Evolutionary conservation across 1,140 invertebrate species (phyloP).

Genomic region (Tetraneura akinire): DNA sequence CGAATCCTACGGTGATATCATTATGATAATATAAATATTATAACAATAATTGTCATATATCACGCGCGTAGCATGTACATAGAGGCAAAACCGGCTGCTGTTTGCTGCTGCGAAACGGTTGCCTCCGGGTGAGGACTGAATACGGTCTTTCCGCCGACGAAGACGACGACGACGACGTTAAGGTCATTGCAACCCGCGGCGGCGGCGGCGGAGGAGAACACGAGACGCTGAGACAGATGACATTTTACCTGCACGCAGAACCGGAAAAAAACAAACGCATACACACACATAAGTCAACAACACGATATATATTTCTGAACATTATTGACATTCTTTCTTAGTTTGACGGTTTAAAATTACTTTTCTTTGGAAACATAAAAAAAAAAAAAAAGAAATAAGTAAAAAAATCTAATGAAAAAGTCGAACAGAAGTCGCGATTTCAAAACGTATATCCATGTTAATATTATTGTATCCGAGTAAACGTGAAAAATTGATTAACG

Average conservation of each 20-base stretch:
- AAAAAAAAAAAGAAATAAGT: background rate
- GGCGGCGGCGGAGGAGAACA: background rate
- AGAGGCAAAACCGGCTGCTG: constrained; percentile 25
- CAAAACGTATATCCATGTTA: too few relatives aligned
- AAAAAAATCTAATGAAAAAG: background rate
- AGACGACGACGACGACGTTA: background rate
- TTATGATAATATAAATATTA: background rate
- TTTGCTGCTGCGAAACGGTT: constrained; percentile 6
- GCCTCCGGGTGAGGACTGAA: constrained; percentile 6
- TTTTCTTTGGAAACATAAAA: background rate
- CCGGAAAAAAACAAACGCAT: constrained; percentile 17
- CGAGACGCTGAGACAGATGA: constrained; percentile 15
- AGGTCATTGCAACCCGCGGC: background rate
- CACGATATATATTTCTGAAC: background rate
- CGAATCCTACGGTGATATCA: background rate
- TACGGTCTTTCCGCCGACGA: background rate
- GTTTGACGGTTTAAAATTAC: constrained; percentile 34
- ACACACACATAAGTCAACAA: constrained; percentile 2
- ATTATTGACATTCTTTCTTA: constrained; percentile 46
- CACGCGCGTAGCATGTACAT: constrained; percentile 1
- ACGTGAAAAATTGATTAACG: too few relatives aligned
- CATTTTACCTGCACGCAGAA: background rate
- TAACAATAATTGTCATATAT: constrained; percentile 38
- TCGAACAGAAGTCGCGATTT: background rate
- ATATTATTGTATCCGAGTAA: too few relatives aligned